phyloP scores from a whole-genome alignment of 2,888 invertebrate genomes.

The Dryococelus australis region DNA sequence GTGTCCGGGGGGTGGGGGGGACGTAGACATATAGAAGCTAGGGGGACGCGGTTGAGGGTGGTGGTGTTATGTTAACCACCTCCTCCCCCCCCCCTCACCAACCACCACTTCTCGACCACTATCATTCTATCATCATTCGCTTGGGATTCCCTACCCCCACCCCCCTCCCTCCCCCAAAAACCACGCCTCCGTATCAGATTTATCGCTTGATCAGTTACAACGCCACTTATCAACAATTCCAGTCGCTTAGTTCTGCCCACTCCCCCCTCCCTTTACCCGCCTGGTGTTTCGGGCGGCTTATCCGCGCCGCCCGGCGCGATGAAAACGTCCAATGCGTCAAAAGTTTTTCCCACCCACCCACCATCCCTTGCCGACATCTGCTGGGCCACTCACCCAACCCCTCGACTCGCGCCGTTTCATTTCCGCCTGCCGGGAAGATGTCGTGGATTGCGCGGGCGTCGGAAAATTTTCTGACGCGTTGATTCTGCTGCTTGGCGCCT shows the following conservation, averaged over 20 bases:
- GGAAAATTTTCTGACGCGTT: no score
- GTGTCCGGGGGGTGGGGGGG: no score
- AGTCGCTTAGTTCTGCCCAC: neutral
- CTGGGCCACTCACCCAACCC: neutral
- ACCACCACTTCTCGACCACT: neutral
- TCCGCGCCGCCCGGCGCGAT: neutral
- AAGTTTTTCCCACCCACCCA: neutral
- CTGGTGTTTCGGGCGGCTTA: neutral
- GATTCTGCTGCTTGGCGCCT: no score
- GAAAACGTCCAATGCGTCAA: neutral
- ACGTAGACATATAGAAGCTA: neutral
- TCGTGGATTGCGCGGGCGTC: neutral
- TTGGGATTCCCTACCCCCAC: neutral
- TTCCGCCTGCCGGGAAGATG: neutral
- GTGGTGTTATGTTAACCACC: neutral
- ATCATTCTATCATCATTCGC: neutral
- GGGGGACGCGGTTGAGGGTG: neutral
- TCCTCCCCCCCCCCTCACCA: neutral
- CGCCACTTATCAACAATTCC: conserved; percentile 16
- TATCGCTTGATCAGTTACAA: neutral
- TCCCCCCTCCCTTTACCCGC: neutral
- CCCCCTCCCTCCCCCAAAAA: neutral
- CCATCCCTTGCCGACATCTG: neutral
- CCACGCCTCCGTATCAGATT: neutral
- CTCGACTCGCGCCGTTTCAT: neutral